A percentile compares a stretch with the other conserved stretches of the same genome.
These are phyloP conservation scores for Lycaon pictus DNA, from an alignment of 2,113 vertebrate species.

Conservation along the genomic window DNA sequence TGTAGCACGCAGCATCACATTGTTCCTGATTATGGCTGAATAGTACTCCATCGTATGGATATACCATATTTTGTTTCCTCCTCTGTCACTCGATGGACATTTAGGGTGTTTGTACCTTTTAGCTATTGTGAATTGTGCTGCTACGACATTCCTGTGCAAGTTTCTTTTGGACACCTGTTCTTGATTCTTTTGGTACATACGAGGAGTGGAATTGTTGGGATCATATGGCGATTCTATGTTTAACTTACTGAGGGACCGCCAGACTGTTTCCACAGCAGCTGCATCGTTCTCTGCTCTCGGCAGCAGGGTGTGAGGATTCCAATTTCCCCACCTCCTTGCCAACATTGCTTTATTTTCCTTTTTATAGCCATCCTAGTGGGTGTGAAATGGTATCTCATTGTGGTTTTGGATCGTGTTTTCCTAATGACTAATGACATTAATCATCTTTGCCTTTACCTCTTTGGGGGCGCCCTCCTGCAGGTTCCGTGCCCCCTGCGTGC, in stretches of 20 bases:
- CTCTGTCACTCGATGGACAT: too few relatives aligned
- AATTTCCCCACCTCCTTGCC: neutral
- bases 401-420: constrained; percentile 22
- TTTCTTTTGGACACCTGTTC: neutral
- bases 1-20: neutral
- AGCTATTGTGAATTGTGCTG: neutral
- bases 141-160: neutral
- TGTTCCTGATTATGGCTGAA: neutral
- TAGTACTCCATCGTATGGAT: neutral
- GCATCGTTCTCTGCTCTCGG: neutral
- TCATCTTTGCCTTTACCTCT: neutral
- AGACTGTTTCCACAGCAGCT: neutral
- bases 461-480: neutral
- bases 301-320: neutral
- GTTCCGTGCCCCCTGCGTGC: neutral
- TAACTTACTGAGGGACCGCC: neutral
- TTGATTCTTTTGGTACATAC: neutral
- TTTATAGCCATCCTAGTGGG: neutral
- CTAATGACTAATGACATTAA: neutral
- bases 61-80: neutral
- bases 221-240: constrained; percentile 12
- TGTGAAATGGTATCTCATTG: neutral
- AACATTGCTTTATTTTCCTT: neutral
- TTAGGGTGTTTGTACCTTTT: neutral
- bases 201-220: neutral